Conservation (phyloP, 2,797 vertebrate genomes). For the Oreochromis mossambicus region DNA sequence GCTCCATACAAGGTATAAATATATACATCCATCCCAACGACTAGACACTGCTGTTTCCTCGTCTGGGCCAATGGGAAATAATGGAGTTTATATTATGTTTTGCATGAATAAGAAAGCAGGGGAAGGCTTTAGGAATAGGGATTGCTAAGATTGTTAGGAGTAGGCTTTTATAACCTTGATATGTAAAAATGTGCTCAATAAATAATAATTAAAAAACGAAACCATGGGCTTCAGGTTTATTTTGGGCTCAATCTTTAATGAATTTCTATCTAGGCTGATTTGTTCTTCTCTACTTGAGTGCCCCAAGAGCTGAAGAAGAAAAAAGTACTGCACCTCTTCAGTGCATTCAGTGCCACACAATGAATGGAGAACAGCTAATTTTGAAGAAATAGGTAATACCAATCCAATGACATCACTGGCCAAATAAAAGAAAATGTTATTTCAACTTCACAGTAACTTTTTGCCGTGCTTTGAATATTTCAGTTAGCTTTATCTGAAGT, state of each 20-base stretch:
- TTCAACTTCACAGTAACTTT: not conserved
- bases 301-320: not conserved
- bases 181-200: not conserved
- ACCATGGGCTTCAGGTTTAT: not conserved
- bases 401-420: not conserved
- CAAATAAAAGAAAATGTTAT: not conserved
- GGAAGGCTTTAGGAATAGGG: not conserved
- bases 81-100: conserved; percentile 54
- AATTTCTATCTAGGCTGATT: not conserved
- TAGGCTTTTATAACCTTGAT: not conserved
- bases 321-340: not conserved
- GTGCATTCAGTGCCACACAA: not conserved
- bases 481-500: not conserved
- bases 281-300: not conserved
- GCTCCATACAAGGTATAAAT: conserved; percentile 76
- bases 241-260: not conserved
- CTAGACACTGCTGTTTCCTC: conserved; percentile 64
- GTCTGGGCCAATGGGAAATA: conserved; percentile 63
- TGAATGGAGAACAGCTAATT: not conserved
- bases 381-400: not conserved
- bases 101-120: conserved; percentile 23
- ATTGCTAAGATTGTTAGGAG: not conserved
- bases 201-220: not conserved
- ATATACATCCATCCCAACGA: conserved; percentile 68
- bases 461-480: not conserved